phyloP scores from a whole-genome alignment of 2,113 vertebrate genomes.

The Microcebus griseorufus region DNA sequence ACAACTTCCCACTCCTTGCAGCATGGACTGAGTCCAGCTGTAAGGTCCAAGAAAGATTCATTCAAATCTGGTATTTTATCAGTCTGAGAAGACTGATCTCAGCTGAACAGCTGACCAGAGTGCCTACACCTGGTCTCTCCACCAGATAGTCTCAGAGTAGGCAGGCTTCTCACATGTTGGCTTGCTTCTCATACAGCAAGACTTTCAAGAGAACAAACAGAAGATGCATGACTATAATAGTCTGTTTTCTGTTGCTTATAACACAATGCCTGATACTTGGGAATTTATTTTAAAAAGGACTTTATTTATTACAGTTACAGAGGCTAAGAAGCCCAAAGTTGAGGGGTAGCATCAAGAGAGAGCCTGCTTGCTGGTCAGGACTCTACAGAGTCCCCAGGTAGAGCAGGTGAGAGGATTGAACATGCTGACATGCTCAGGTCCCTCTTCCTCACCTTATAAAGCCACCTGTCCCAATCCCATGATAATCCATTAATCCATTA shows the following conservation, averaged over 20 bases:
- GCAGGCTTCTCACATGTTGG: background rate
- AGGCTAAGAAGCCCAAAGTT: background rate
- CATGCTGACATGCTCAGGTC: background rate
- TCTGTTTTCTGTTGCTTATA: background rate
- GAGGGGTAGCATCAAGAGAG: background rate
- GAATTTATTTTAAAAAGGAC: background rate
- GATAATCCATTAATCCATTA: background rate
- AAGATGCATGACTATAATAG: background rate
- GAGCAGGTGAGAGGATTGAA: too few species aligned
- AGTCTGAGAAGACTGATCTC: background rate
- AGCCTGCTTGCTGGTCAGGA: background rate
- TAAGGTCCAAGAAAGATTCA: background rate
- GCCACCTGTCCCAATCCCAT: background rate
- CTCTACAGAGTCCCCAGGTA: background rate
- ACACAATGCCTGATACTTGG: background rate
- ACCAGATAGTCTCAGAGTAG: background rate
- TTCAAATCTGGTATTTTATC: background rate
- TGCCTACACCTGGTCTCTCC: accelerated
- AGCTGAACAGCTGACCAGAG: background rate
- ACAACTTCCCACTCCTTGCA: background rate
- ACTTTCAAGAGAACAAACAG: background rate
- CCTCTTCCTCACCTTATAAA: background rate
- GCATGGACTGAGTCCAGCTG: background rate
- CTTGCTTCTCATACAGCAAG: background rate
- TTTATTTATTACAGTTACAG: background rate